Evolutionary conservation across 2,113 vertebrate genomes (phyloP).

Genomic region (Chiloscyllium plagiosum): DNA sequence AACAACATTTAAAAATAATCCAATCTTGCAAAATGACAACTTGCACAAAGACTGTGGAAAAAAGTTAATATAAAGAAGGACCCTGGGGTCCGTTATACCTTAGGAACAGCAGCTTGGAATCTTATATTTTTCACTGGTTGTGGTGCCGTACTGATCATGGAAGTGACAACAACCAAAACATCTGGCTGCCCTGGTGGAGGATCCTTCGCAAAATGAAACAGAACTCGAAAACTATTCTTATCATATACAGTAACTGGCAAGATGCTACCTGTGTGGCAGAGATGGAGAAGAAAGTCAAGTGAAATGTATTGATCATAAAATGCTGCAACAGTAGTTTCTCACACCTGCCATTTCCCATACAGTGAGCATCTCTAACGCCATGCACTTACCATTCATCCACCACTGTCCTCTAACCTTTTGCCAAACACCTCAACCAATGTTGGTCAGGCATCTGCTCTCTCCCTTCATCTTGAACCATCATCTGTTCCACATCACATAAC

Average conservation of each 20-base stretch:
- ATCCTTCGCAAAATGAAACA: conserved; percentile 88
- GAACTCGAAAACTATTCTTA: conserved; percentile 82
- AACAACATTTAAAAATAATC: background rate
- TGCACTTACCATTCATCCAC: background rate
- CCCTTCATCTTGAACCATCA: background rate
- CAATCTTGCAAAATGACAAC: background rate
- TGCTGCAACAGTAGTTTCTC: background rate
- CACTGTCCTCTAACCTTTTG: background rate
- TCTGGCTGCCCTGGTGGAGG: conserved; percentile 74
- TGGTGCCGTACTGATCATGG: conserved; percentile 89
- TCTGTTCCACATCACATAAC: background rate
- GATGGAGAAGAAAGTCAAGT: background rate
- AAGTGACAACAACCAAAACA: conserved; percentile 90
- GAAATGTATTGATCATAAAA: background rate
- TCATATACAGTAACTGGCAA: conserved; percentile 90
- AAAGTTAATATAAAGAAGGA: background rate
- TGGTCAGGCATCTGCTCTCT: background rate
- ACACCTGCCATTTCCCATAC: background rate
- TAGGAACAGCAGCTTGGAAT: conserved; percentile 92
- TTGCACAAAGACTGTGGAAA: background rate
- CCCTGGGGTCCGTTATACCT: conserved; percentile 58
- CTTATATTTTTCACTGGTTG: conserved; percentile 79
- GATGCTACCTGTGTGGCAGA: conserved; percentile 67
- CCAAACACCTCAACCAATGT: background rate
- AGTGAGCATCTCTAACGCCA: too few species aligned